Conservation (phyloP, 2,888 invertebrate species). For the Pandemis heparana region DNA sequence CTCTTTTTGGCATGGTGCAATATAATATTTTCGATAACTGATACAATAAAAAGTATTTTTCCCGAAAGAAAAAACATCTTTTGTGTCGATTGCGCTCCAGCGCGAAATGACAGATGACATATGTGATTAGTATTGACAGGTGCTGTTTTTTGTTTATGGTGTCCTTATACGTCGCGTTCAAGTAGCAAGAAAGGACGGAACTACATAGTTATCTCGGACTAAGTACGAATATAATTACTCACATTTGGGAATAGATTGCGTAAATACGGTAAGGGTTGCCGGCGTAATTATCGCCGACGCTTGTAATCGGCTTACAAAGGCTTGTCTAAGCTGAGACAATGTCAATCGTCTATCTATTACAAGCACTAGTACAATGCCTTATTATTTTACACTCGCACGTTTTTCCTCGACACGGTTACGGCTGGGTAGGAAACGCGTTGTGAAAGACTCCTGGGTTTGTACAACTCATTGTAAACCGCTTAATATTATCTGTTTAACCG, state of each 20-base stretch:
- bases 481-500: constrained; percentile 31
- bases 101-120: too few species aligned
- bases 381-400: constrained; percentile 81
- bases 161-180: too few species aligned
- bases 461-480: constrained; percentile 40
- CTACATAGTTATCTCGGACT: too few species aligned
- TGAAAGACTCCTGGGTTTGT: constrained; percentile 59
- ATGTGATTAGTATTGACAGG: too few species aligned
- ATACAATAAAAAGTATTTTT: too few species aligned
- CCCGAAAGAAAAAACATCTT: too few species aligned
- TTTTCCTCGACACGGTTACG: constrained; percentile 82
- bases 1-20: too few species aligned
- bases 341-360: constrained; percentile 52
- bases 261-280: not conserved
- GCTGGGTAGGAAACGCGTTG: constrained; percentile 70
- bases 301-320: constrained; percentile 38
- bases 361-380: constrained; percentile 67
- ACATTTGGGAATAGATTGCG: not conserved
- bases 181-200: too few species aligned
- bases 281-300: constrained; percentile 19
- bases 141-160: too few species aligned
- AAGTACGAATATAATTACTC: too few species aligned
- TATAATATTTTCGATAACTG: too few species aligned
- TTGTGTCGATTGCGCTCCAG: too few species aligned
- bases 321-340: constrained; percentile 57